Base-by-base conservation (phyloP, 2,888 invertebrate genomes). In the Protodeltote pygarga region DNA sequence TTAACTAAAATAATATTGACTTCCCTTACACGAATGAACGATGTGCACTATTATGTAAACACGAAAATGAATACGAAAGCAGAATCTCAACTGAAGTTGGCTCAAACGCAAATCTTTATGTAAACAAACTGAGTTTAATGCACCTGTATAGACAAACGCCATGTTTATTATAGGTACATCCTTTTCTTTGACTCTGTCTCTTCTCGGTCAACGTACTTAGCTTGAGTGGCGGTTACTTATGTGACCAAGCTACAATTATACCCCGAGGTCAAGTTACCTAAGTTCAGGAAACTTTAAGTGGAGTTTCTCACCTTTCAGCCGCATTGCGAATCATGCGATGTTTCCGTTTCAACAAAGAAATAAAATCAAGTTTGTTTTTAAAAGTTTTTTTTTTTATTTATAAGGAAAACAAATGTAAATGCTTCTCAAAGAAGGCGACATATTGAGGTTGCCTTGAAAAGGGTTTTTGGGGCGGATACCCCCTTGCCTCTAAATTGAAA, bases 371-470 rank as follows among this genome's bases (percentile, higher is more conserved):
- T 15, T 27, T 39, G 27, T 27, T 31, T 31, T 8, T 24, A 31
- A 37, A 47, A 19, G 45, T 60, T 52, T 49, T 39, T 57, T 49
- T 65, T 62, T 46, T 41, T 44, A 58, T 49, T 63, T 45, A 52
- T 53, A 34, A 46, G 34, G 44, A 48, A 44, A 45, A 52, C 49
- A 42, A 64, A 59, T 59, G 59, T 58, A 40, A 57, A 50, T 44
- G 49, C 41, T 45, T 64, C 44, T 55, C 60, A 64, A 68, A 67
- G 55, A 55, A 60, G 46, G 34, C 45, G 38, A 42, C 54, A 49
- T 67, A 64, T 67, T 65, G 49, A 41, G 52, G 46, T 45, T 42
- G 13, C 40, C 34, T 40, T 64, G 46, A 68, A 57, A 68, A 61
- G 48, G 61, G 52, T 60, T 50, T 27, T 28, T 38, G 41, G 64